These are phyloP conservation scores for Rhinogobius similis DNA, from an alignment of 2,113 vertebrate genomes.

Conservation along the genomic window DNA sequence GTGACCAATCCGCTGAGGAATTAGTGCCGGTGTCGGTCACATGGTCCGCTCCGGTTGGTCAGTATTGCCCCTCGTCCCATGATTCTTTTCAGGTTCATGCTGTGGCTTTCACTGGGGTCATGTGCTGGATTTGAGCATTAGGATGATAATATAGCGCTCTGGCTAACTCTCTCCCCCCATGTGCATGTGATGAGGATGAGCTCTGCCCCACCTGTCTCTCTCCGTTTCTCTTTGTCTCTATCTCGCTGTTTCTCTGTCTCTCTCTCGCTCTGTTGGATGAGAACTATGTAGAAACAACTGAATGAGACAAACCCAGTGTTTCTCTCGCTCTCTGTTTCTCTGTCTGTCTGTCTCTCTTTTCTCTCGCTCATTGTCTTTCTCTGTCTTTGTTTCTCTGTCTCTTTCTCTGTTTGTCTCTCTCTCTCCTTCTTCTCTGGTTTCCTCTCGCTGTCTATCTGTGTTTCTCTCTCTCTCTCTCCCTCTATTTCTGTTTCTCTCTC, in stretches of 20 bases:
- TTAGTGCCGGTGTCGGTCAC: not conserved
- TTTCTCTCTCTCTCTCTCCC: too few species aligned
- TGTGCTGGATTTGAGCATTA: slow-evolving; percentile 58
- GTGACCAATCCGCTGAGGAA: not conserved
- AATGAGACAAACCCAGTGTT: too few species aligned
- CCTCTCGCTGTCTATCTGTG: too few species aligned
- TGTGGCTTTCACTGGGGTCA: slow-evolving; percentile 37
- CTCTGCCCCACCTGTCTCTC: slow-evolving; percentile 60
- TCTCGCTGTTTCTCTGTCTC: not conserved
- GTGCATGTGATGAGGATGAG: slow-evolving; percentile 52
- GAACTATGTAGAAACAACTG: too few species aligned
- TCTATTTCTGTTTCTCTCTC: too few species aligned
- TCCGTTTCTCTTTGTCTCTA: not conserved
- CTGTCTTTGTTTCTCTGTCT: too few species aligned
- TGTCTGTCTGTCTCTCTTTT: too few species aligned
- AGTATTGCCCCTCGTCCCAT: slow-evolving; percentile 25
- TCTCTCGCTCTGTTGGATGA: too few species aligned
- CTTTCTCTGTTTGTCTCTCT: too few species aligned
- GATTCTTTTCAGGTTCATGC: slow-evolving; percentile 53
- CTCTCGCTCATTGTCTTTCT: too few species aligned
- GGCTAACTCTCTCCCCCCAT: slow-evolving; percentile 36
- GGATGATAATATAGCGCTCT: slow-evolving; percentile 58
- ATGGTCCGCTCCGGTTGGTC: slow-evolving; percentile 7
- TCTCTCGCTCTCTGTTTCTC: too few species aligned
- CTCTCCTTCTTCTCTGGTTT: too few species aligned